A percentile compares a stretch with the other conserved stretches of the same genome.
Evolutionary conservation across 2,888 invertebrate species (phyloP).

Genomic region (Euphydryas editha): DNA sequence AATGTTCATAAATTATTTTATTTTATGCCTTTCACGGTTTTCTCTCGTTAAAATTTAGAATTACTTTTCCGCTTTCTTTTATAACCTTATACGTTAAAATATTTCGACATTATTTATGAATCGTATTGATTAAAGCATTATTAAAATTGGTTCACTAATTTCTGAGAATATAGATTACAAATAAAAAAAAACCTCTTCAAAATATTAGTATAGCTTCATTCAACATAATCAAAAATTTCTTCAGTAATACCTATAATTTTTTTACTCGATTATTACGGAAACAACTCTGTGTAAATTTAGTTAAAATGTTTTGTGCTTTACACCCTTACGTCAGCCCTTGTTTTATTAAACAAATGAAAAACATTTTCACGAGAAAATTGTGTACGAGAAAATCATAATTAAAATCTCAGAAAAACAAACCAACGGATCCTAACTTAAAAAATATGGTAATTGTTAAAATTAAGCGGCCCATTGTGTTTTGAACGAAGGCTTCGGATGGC

Average conservation of each 20-base stretch:
- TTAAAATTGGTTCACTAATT: too few species aligned
- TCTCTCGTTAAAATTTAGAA: too few species aligned
- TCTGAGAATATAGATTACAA: too few species aligned
- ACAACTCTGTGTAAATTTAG: background rate
- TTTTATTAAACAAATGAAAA: constrained; percentile 17
- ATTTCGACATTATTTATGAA: too few species aligned
- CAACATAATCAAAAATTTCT: background rate
- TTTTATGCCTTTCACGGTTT: too few species aligned
- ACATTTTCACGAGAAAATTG: constrained; percentile 21
- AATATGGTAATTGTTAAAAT: constrained; percentile 39
- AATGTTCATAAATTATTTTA: too few species aligned
- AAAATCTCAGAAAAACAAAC: constrained; percentile 25
- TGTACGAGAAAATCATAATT: constrained; percentile 31
- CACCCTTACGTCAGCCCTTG: constrained; percentile 10
- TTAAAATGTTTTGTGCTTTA: background rate
- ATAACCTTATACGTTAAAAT: too few species aligned
- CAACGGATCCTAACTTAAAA: constrained; percentile 34
- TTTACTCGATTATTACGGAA: background rate
- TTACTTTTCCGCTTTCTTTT: too few species aligned
- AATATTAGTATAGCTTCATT: too few species aligned
- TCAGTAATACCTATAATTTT: background rate
- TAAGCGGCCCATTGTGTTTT: constrained; percentile 31
- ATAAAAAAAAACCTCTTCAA: too few species aligned
- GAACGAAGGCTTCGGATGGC: constrained; percentile 53
- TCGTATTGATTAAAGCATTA: too few species aligned